Percentiles rank a stretch among this genome's conserved stretches.
Evolutionary conservation across 1,140 invertebrate genomes (phyloP).

Genomic region (Sitobion miscanthi): DNA sequence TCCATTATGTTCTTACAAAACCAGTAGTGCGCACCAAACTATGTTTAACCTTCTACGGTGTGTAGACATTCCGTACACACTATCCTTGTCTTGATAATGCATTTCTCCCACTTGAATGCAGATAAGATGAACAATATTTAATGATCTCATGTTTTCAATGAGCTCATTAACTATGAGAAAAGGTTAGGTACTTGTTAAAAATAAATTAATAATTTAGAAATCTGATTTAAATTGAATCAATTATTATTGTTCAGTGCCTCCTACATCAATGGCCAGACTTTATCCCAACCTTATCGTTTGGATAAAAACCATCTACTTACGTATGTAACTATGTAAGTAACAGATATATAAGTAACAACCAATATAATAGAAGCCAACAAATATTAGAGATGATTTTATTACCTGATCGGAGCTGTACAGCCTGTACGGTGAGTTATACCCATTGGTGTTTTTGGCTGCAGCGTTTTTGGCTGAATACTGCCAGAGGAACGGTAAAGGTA

Average conservation of each 20-base stretch:
- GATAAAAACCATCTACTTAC: neutral
- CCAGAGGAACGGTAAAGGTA: conserved; percentile 74
- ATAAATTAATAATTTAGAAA: conserved; percentile 15
- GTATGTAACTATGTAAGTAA: no score
- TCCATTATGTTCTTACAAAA: neutral
- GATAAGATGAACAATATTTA: conserved; percentile 25
- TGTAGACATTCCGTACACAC: neutral
- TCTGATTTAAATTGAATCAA: neutral
- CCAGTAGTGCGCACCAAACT: conserved; percentile 9
- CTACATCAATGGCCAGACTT: neutral
- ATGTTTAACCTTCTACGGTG: conserved; percentile 16
- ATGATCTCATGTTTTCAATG: neutral
- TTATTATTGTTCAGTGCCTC: neutral
- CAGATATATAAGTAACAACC: no score
- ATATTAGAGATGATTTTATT: conserved; percentile 53
- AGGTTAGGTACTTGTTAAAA: neutral
- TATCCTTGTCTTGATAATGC: conserved; percentile 19
- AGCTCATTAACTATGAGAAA: conserved; percentile 27
- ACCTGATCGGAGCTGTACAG: conserved; percentile 82
- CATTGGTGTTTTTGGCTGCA: conserved; percentile 67
- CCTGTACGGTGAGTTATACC: conserved; percentile 65
- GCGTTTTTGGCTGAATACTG: conserved; percentile 75
- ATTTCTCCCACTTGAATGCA: conserved; percentile 15
- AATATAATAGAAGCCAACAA: no score
- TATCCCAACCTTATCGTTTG: neutral